A percentile compares a stretch with the other conserved stretches of the same genome.
Evolutionary conservation across 2,888 invertebrate genomes (phyloP).

Genomic region (Aleiodes leptofemur): DNA sequence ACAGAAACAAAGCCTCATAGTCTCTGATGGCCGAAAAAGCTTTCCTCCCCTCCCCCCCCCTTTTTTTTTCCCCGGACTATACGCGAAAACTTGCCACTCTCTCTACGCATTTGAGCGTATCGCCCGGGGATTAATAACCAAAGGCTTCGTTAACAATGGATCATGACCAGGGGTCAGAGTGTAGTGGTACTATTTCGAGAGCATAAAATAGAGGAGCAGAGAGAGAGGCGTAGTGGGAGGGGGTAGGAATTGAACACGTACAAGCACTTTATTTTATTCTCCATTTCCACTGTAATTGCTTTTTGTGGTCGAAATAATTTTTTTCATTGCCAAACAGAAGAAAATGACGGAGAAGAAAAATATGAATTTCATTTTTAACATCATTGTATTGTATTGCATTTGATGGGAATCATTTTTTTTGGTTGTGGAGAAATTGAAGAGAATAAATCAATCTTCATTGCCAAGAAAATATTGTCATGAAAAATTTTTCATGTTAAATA

Average conservation of each 20-base stretch:
- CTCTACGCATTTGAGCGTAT: slow-evolving; percentile 35
- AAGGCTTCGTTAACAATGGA: slow-evolving; percentile 43
- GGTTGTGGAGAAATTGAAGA: too few relatives aligned
- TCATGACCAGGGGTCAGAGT: slow-evolving; percentile 38
- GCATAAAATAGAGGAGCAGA: slow-evolving; percentile 33
- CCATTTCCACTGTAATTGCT: slow-evolving; percentile 26
- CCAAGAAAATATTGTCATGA: too few relatives aligned
- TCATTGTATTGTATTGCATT: neutral
- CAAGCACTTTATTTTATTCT: slow-evolving; percentile 26
- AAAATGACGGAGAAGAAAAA: neutral
- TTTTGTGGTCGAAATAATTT: slow-evolving; percentile 27
- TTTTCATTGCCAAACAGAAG: slow-evolving; percentile 1
- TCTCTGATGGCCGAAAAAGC: slow-evolving; percentile 1
- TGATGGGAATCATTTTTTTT: neutral
- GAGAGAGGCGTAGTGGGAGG: slow-evolving; percentile 12
- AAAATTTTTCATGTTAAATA: too few relatives aligned
- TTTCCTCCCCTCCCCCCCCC: neutral
- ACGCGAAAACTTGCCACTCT: slow-evolving; percentile 32
- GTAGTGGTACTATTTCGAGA: slow-evolving; percentile 26
- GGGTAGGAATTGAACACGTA: slow-evolving; percentile 10
- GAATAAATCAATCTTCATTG: too few relatives aligned
- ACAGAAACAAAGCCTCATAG: slow-evolving; percentile 4
- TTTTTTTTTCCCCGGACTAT: neutral
- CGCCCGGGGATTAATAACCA: slow-evolving; percentile 44
- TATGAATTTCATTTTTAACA: neutral